Evolutionary conservation across 2,113 vertebrate genomes (phyloP).

Genomic region (Lepus timidus): DNA sequence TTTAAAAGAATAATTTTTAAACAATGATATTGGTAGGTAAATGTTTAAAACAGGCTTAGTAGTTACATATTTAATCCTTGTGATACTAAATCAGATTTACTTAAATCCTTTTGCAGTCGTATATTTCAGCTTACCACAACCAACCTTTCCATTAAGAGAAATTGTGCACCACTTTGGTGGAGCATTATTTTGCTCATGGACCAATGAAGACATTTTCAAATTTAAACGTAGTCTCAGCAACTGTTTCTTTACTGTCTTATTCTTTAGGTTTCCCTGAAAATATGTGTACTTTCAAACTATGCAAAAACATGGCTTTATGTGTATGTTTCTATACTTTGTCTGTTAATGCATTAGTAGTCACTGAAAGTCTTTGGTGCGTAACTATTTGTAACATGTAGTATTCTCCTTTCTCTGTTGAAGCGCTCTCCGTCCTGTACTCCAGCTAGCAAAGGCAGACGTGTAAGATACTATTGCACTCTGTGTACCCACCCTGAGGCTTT

Average conservation of each 20-base stretch:
- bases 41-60: neutral
- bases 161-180: neutral
- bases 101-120: constrained; percentile 28
- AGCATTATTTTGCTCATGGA: neutral
- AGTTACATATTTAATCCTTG: constrained; percentile 19
- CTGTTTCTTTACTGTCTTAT: constrained; percentile 48
- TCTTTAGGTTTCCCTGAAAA: constrained; percentile 36
- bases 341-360: neutral
- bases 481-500: constrained; percentile 74
- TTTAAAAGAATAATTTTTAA: constrained; percentile 38
- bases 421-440: constrained; percentile 96
- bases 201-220: neutral
- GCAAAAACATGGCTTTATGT: constrained; percentile 47
- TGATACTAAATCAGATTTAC: constrained; percentile 30
- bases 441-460: constrained; percentile 98
- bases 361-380: constrained; percentile 69
- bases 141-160: neutral
- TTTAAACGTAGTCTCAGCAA: constrained; percentile 33
- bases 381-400: constrained; percentile 87
- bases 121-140: constrained; percentile 10
- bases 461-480: constrained; percentile 93
- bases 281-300: constrained; percentile 47
- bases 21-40: constrained; percentile 29
- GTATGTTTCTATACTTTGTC: constrained; percentile 69
- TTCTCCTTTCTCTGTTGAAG: constrained; percentile 94